Conservation (phyloP, 1,140 invertebrate species). For the Melipona quadrifasciata region DNA sequence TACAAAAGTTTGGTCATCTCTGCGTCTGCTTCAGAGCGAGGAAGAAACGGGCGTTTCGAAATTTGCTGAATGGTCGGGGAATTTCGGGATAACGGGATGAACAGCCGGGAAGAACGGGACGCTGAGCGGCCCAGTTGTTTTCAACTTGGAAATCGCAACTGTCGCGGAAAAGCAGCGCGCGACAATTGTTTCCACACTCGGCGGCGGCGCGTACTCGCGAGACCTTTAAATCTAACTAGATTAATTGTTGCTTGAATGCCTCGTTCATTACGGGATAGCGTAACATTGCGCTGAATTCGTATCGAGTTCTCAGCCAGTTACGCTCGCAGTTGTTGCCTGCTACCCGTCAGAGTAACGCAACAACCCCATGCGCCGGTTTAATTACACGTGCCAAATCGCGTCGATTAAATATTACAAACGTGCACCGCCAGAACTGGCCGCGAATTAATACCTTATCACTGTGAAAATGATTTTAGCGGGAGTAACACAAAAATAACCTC, state of each 20-base stretch:
- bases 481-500: too few relatives aligned
- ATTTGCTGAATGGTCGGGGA: neutral
- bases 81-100: neutral
- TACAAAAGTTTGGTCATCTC: too few relatives aligned
- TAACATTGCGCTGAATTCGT: constrained; percentile 52
- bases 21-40: too few relatives aligned
- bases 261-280: constrained; percentile 51
- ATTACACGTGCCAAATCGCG: constrained; percentile 46
- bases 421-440: neutral
- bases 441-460: too few relatives aligned
- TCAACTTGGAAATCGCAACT: constrained; percentile 21
- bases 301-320: constrained; percentile 48
- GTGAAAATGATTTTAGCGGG: too few relatives aligned
- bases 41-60: constrained; percentile 7
- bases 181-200: constrained; percentile 38
- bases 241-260: constrained; percentile 59
- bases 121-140: neutral
- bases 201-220: constrained; percentile 24
- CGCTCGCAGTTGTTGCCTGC: constrained; percentile 26
- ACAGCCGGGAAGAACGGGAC: neutral
- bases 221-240: constrained; percentile 64
- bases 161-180: constrained; percentile 20
- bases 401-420: constrained; percentile 35
- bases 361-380: constrained; percentile 43
- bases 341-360: constrained; percentile 30